Evolutionary conservation across 2,113 vertebrate genomes (phyloP).

Genomic region (Lepus americanus): DNA sequence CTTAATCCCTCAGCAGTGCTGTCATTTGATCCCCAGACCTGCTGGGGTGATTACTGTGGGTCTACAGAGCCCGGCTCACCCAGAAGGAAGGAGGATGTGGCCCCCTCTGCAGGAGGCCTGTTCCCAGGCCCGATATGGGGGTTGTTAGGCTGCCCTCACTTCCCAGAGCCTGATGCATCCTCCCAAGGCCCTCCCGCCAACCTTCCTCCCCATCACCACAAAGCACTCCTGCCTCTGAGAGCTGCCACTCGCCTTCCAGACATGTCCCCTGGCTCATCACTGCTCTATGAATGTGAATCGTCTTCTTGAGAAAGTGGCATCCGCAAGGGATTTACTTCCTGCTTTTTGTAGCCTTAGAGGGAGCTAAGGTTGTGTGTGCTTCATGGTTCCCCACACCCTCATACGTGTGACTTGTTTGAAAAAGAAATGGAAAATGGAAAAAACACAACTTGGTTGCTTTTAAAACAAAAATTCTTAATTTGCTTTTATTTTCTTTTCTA

Average conservation of each 20-base stretch:
- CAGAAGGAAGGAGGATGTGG: slow-evolving; percentile 82
- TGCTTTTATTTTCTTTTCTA: slow-evolving; percentile 63
- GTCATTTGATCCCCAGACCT: slow-evolving; percentile 90
- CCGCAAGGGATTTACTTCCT: slow-evolving; percentile 70
- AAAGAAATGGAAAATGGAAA: slow-evolving; percentile 71
- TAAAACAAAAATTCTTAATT: not conserved
- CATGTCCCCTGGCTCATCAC: not conserved
- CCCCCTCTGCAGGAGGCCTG: slow-evolving; percentile 65
- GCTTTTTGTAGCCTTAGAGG: slow-evolving; percentile 70
- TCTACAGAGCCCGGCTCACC: slow-evolving; percentile 81
- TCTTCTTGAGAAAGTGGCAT: slow-evolving; percentile 68
- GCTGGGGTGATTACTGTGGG: slow-evolving; percentile 86
- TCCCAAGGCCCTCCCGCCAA: not conserved
- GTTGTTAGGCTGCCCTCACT: not conserved
- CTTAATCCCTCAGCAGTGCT: slow-evolving; percentile 91
- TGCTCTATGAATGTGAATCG: slow-evolving; percentile 32
- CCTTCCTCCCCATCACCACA: slow-evolving; percentile 47
- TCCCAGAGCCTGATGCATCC: not conserved
- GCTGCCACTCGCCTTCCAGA: slow-evolving; percentile 53
- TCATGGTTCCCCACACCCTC: slow-evolving; percentile 37
- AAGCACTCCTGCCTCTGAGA: slow-evolving; percentile 40
- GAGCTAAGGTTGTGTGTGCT: not conserved
- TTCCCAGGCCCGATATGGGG: slow-evolving; percentile 44
- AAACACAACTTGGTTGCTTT: not conserved
- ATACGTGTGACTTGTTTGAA: slow-evolving; percentile 63